A percentile compares a stretch with the other conserved stretches of the same genome.
phyloP scores from a whole-genome alignment of 2,888 invertebrate genomes.

The Galerucella pusilla region DNA sequence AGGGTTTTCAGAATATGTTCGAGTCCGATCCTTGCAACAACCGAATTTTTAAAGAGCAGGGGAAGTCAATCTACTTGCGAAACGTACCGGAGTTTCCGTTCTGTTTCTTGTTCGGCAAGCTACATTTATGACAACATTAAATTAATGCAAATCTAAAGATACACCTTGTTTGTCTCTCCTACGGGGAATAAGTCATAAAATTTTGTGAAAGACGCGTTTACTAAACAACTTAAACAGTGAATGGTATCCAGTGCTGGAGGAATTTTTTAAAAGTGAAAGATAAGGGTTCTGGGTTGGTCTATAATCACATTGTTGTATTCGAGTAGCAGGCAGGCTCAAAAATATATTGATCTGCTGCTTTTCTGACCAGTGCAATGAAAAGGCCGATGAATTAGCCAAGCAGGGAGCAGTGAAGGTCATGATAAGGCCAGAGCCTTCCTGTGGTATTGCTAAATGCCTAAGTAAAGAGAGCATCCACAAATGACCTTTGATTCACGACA shows the following conservation, averaged over 20 bases:
- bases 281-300: no score
- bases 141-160: slow-evolving; percentile 66
- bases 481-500: no score
- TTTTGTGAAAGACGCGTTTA: slow-evolving; percentile 57
- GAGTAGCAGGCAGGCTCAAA: no score
- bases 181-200: slow-evolving; percentile 62
- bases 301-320: no score
- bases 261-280: slow-evolving; percentile 4
- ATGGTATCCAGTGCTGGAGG: slow-evolving; percentile 23
- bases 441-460: no score
- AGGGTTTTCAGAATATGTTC: not conserved
- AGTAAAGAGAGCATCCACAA: no score
- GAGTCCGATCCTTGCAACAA: not conserved
- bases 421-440: no score
- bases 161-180: slow-evolving; percentile 62
- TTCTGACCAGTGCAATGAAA: no score
- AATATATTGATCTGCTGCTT: no score
- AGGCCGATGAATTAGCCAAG: no score
- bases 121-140: slow-evolving; percentile 65
- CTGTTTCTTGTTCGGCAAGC: slow-evolving; percentile 52
- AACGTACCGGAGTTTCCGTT: slow-evolving; percentile 37
- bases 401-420: no score
- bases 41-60: slow-evolving; percentile 19
- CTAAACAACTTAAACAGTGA: slow-evolving; percentile 49
- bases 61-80: slow-evolving; percentile 45